These are phyloP conservation scores for Tetraneura akinire DNA, from an alignment of 1,140 invertebrate species.

Conservation along the genomic window DNA sequence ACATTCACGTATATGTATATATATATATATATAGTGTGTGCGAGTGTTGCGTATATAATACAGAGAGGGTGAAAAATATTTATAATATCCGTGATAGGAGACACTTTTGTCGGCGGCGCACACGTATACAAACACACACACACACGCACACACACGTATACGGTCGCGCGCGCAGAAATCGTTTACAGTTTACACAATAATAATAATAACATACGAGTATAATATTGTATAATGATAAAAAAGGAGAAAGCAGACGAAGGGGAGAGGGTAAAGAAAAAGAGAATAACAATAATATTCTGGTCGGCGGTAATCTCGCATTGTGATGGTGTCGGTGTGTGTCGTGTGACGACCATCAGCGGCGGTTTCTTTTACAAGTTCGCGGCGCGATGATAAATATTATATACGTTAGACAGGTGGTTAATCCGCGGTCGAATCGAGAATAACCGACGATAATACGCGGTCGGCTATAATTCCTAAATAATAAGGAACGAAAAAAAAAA, in stretches of 20 bases:
- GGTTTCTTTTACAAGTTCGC: constrained; percentile 48
- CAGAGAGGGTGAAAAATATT: constrained; percentile 20
- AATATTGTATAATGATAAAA: constrained; percentile 37
- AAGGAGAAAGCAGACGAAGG: constrained; percentile 10
- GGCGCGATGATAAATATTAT: no score
- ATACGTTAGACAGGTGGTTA: constrained; percentile 46
- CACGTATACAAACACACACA: not conserved
- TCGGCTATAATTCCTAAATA: no score
- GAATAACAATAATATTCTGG: constrained; percentile 47
- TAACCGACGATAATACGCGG: no score
- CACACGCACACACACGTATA: not conserved
- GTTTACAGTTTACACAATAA: constrained; percentile 46
- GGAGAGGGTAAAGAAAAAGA: constrained; percentile 63
- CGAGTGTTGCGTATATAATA: not conserved
- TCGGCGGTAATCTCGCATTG: constrained; percentile 39
- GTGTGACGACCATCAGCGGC: not conserved
- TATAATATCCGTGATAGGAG: constrained; percentile 25
- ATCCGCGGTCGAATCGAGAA: constrained; percentile 28
- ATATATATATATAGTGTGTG: not conserved
- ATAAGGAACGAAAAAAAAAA: no score
- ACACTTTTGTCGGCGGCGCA: constrained; percentile 49
- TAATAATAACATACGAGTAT: no score
- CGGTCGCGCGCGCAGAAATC: constrained; percentile 38
- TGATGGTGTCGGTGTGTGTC: not conserved
- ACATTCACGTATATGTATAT: not conserved